A percentile compares a stretch with the other conserved stretches of the same genome.
Evolutionary conservation across 2,113 vertebrate species (phyloP).

Genomic region (Caloenas nicobarica): DNA sequence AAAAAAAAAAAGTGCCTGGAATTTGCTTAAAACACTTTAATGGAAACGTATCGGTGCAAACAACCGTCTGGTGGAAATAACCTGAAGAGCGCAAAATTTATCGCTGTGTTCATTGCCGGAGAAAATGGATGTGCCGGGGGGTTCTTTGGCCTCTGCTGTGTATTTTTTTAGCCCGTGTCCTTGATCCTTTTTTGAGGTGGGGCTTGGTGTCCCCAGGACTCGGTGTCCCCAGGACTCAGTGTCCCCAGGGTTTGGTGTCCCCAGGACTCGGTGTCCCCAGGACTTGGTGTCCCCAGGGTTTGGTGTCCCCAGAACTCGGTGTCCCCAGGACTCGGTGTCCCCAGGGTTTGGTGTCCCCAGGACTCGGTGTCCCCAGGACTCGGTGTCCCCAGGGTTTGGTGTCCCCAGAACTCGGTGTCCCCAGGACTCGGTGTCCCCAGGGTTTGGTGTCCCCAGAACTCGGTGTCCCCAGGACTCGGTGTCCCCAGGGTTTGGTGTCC

Average conservation of each 20-base stretch:
- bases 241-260: too few species aligned
- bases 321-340: not conserved
- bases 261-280: not conserved
- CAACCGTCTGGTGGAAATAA: not conserved
- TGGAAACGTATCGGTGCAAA: rapidly evolving
- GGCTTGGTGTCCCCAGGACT: not conserved
- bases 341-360: too few species aligned
- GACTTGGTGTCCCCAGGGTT: too few species aligned
- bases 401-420: too few species aligned
- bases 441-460: not conserved
- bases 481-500: too few species aligned
- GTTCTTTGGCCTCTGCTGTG: rapidly evolving
- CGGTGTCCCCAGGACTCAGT: not conserved
- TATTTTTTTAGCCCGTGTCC: not conserved
- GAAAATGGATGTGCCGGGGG: not conserved
- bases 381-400: too few species aligned
- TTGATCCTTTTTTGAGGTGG: not conserved
- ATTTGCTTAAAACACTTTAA: rapidly evolving
- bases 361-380: too few species aligned
- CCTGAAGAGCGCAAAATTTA: not conserved
- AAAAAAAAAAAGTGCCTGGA: not conserved
- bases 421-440: not conserved
- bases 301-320: too few species aligned
- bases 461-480: not conserved
- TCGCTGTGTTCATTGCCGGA: not conserved